Conservation (phyloP, 2,888 invertebrate species). For the Mesochorus sp. region DNA sequence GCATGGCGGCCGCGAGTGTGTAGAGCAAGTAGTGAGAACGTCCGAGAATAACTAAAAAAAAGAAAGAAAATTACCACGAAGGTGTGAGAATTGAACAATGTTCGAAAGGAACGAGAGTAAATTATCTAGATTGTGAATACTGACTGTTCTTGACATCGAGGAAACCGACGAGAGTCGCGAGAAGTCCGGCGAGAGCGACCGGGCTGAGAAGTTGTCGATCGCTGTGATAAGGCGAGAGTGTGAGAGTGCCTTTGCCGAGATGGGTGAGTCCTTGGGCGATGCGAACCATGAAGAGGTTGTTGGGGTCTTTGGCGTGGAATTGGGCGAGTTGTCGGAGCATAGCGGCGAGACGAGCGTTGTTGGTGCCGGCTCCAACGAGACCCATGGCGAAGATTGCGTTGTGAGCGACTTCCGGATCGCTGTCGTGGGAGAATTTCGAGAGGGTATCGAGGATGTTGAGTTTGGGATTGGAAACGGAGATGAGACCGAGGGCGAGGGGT, state of each 20-base stretch:
- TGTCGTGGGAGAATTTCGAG: slow-evolving; percentile 99
- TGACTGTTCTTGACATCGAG: slow-evolving; percentile 98
- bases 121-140: no score
- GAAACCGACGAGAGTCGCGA: slow-evolving; percentile 96
- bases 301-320: slow-evolving; percentile 99
- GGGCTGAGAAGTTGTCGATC: slow-evolving; percentile 97
- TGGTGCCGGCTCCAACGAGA: slow-evolving; percentile 95
- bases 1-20: slow-evolving; percentile 98
- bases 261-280: slow-evolving; percentile 98
- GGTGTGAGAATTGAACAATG: neutral
- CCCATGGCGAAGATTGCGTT: slow-evolving; percentile 99
- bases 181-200: slow-evolving; percentile 96
- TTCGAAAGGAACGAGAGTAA: neutral
- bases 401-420: slow-evolving; percentile 98
- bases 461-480: slow-evolving; percentile 98
- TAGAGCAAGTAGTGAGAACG: slow-evolving; percentile 98
- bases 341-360: slow-evolving; percentile 95
- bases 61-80: no score
- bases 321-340: slow-evolving; percentile 98
- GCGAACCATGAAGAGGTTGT: slow-evolving; percentile 98
- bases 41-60: slow-evolving; percentile 91
- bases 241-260: slow-evolving; percentile 99
- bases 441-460: slow-evolving; percentile 97
- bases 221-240: slow-evolving; percentile 97
- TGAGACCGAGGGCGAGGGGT: slow-evolving; percentile 96